Base-by-base conservation (phyloP, 2,888 invertebrate species). In the Sicus ferrugineus region DNA sequence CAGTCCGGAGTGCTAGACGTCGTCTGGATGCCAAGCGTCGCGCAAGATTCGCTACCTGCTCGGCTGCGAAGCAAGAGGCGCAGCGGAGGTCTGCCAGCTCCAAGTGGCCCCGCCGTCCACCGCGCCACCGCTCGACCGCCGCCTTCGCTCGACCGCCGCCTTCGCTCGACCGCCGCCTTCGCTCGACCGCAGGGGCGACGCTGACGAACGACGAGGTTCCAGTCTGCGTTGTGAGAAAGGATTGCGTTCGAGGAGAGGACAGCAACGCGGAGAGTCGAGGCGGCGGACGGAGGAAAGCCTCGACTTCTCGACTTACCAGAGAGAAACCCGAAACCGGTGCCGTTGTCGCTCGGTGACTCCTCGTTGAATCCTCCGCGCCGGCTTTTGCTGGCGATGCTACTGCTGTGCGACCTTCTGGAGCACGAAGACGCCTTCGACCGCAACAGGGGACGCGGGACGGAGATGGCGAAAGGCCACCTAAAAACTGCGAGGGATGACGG, bases 271-370 rank as follows among this genome's bases (percentile, higher is more conserved):
- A n/a, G n/a, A n/a, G n/a, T n/a, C n/a, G 38, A 66, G 19, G 34
- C 31, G 5, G 34, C 26, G 26, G 48, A 48, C 28, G 30, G 42
- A 46, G 38, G 46, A 19, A 59, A 31, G 52, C 23, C 21, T 16
- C 16, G 6, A 58, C 58, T 59, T 46, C 67, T 67, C 59, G 23
- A 16, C 30, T 58, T 59, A 48, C 67, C 1, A 31, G 30, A 58
- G 48, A n/a, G 67, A 58, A 67, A 67, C 67, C 59, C 48, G 42
- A 67, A 67, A 59, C 56, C 58, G 66, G 28, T 59, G 58, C 67
- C 31, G 23, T 31, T 58, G 67, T 67, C 48, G 30, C 16, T 54
- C 9, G 28, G 30, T 58, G 23, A 42, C 67, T 58, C 46, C 28
- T 67, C 48, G 48, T 48, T 66, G 56, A 66, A 38, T 34, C 54